These are phyloP conservation scores for Mamestra brassicae DNA, from an alignment of 2,888 invertebrate species.

Conservation along the genomic window DNA sequence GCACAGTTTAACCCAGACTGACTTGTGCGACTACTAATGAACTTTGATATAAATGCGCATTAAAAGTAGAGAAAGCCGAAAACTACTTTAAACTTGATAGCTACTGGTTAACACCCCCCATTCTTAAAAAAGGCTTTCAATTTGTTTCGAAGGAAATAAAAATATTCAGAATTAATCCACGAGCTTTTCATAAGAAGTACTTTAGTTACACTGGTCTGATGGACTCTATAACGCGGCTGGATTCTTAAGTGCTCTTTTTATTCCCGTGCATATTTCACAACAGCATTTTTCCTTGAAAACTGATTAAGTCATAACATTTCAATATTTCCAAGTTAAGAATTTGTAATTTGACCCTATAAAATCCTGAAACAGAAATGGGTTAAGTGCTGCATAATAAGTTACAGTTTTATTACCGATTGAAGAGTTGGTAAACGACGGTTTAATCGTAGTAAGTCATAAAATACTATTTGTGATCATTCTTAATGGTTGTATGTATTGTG, in stretches of 20 bases:
- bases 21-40: not conserved
- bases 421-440: conserved; percentile 34
- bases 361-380: conserved; percentile 31
- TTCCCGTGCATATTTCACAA: conserved; percentile 2
- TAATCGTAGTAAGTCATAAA: conserved; percentile 39
- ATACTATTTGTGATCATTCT: conserved; percentile 35
- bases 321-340: conserved; percentile 23
- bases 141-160: conserved; percentile 11
- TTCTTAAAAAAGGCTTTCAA: conserved; percentile 2
- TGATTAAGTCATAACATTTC: conserved; percentile 45
- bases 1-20: not conserved
- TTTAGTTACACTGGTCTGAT: conserved; percentile 9
- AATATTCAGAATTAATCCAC: conserved; percentile 8
- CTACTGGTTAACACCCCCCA: not conserved
- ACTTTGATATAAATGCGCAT: not conserved
- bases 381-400: conserved; percentile 42
- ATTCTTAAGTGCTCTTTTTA: conserved; percentile 28
- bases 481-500: conserved; percentile 7
- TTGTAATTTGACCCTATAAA: conserved; percentile 42
- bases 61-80: not conserved
- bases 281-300: conserved; percentile 30
- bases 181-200: conserved; percentile 22
- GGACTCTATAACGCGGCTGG: conserved; percentile 20
- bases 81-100: not conserved
- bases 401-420: conserved; percentile 41